These are phyloP conservation scores for Phrynocephalus vlangalii DNA, from an alignment of 2,797 vertebrate genomes.

Conservation along the genomic window DNA sequence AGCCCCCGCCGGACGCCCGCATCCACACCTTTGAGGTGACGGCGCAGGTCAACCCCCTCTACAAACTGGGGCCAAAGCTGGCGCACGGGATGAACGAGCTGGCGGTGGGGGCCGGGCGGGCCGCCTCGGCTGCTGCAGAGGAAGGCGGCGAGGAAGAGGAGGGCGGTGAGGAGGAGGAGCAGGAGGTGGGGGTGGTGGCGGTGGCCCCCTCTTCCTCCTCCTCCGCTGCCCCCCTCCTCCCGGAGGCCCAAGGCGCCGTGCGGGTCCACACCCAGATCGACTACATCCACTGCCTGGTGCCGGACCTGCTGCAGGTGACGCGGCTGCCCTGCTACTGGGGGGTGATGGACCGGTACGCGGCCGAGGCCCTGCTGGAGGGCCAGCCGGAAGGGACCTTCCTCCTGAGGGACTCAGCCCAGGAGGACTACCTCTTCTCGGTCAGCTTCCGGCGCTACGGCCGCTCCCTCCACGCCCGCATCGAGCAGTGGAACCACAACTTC, in stretches of 20 bases:
- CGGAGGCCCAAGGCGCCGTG: conserved; percentile 66
- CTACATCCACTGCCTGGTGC: conserved; percentile 87
- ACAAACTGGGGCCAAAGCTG: conserved; percentile 85
- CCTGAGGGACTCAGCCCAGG: conserved; percentile 86
- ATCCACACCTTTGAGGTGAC: conserved; percentile 89
- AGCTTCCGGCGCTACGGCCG: conserved; percentile 89
- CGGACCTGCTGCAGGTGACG: conserved; percentile 85
- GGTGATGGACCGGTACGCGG: conserved; percentile 88
- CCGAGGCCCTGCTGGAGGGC: conserved; percentile 85
- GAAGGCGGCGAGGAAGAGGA: conserved; percentile 77
- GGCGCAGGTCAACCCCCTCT: conserved; percentile 84
- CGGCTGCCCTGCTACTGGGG: conserved; percentile 88
- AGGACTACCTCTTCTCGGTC: conserved; percentile 89
- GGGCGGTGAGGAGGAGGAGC: conserved; percentile 53
- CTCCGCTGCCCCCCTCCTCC: conserved; percentile 54
- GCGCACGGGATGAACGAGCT: conserved; percentile 86
- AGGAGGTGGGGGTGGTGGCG: conserved; percentile 41
- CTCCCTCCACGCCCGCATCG: conserved; percentile 86
- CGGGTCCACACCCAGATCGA: conserved; percentile 83
- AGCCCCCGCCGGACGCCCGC: conserved; percentile 84
- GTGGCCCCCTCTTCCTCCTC: conserved; percentile 55
- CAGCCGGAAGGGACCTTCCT: conserved; percentile 88
- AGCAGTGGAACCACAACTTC: conserved; percentile 90
- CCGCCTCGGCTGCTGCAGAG: conserved; percentile 72
- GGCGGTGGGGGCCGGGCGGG: conserved; percentile 71